phyloP scores from a whole-genome alignment of 2,888 invertebrate genomes.

The Caenorhabditis wallacei region DNA sequence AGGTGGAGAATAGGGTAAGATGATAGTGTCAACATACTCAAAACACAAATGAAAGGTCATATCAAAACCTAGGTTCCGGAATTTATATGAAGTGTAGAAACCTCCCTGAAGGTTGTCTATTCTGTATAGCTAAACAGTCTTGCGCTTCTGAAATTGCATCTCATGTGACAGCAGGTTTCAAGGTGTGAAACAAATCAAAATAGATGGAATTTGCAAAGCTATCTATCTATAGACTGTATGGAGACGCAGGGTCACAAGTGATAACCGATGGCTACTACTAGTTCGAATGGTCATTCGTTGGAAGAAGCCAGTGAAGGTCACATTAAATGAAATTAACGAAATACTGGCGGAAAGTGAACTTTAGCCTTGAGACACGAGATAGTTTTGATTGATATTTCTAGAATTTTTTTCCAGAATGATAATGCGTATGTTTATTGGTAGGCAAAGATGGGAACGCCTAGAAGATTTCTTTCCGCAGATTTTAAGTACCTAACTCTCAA shows the following conservation, averaged over 20 bases:
- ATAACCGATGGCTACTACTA: slow-evolving; percentile 62
- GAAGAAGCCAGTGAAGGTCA: slow-evolving; percentile 63
- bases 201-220: slow-evolving; percentile 57
- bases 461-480: not conserved
- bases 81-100: not conserved
- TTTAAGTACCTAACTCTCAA: slow-evolving; percentile 31
- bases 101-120: not conserved
- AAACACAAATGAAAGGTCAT: slow-evolving; percentile 20
- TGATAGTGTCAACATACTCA: not conserved
- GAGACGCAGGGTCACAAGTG: slow-evolving; percentile 54
- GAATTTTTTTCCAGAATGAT: not conserved
- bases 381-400: not conserved
- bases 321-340: slow-evolving; percentile 37
- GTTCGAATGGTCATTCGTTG: slow-evolving; percentile 61
- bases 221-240: slow-evolving; percentile 20
- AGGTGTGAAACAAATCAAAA: slow-evolving; percentile 63
- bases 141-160: slow-evolving; percentile 49
- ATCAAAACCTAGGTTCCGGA: slow-evolving; percentile 12
- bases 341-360: slow-evolving; percentile 43
- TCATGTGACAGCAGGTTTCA: slow-evolving; percentile 62
- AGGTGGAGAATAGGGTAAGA: not conserved
- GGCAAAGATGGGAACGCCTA: not conserved
- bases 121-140: slow-evolving; percentile 12
- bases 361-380: slow-evolving; percentile 20
- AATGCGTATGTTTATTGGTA: slow-evolving; percentile 3